Conservation (phyloP, 2,797 vertebrate species). For the Coreius guichenoti region DNA sequence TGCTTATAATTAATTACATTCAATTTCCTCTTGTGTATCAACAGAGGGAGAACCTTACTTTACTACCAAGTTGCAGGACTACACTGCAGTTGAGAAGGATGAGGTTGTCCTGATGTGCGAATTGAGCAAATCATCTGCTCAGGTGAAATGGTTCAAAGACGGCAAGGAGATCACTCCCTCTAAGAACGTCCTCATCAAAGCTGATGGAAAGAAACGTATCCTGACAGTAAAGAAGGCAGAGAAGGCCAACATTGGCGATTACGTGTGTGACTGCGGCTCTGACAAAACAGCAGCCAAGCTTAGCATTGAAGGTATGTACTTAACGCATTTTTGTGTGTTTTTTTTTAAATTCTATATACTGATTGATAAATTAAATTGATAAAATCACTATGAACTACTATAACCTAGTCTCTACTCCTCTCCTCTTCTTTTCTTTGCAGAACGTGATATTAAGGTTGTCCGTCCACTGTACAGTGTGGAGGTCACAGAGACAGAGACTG, state of each 20-base stretch:
- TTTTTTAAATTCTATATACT: not conserved
- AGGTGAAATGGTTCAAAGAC: conserved; percentile 90
- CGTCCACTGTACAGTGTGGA: conserved; percentile 93
- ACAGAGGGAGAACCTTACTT: conserved; percentile 97
- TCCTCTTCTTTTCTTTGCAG: conserved; percentile 70
- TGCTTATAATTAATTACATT: not conserved
- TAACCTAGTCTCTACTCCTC: not conserved
- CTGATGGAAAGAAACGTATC: conserved; percentile 86
- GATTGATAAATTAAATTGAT: not conserved
- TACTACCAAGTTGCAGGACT: conserved; percentile 93
- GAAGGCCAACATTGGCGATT: conserved; percentile 85
- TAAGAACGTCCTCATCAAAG: conserved; percentile 82
- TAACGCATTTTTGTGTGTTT: not conserved
- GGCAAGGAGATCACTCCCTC: conserved; percentile 84
- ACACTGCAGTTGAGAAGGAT: conserved; percentile 93
- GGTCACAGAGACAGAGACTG: conserved; percentile 91
- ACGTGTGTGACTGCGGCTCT: conserved; percentile 87
- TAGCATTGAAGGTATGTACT: conserved; percentile 84
- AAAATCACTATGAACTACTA: not conserved
- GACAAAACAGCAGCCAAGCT: conserved; percentile 87
- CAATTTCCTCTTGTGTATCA: conserved; percentile 27
- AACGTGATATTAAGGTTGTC: conserved; percentile 92
- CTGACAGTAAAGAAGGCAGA: conserved; percentile 85
- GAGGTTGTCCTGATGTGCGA: conserved; percentile 93
- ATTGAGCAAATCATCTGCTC: conserved; percentile 88